Evolutionary conservation across 2,888 invertebrate species (phyloP), one percentile per base, ranked within the genome.

Genomic region (Sphaeridia pumilis): DNA sequence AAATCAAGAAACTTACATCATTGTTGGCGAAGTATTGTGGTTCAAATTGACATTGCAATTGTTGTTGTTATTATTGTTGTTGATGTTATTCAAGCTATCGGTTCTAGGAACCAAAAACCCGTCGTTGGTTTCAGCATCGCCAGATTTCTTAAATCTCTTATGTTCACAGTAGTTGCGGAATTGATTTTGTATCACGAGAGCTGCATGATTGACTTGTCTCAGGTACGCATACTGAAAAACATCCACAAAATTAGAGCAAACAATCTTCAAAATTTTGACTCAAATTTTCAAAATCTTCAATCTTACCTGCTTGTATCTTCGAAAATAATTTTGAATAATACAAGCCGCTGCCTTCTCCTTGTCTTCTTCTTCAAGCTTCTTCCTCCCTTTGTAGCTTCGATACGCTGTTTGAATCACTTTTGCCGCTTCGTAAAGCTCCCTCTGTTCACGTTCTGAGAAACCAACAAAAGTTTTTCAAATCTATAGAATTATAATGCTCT

Each of bases 331-430:
- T 73, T 97, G 97, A 68, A 97, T 97, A 36, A 94, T 84, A 63
- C 93, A 83, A 21, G 95, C 97, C 2, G 97, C 97, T 45, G 83
- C 82, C 25, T 86, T 78, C 61, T 92, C 90, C 65, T 88, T 83
- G 58, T 93, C 84, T 66, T 88, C 87, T 66, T 84, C 84, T 68
- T 86, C 84, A 65, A 84, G 72, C 69, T 82, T 81, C 64, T 69
- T 70, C 1, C 92, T 78, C 1, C 92, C 94, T 69, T 93, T 87
- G 74, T 95, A 97, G 59, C 87, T 89, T 21, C 95, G 79, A 73
- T 94, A 97, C 20, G 94, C 95, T 70, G 93, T 93, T 73, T 97
- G 95, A 65, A 97, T 97, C 63, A 93, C 90, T 70, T 92, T 89
- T 2, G 95, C 97, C 20, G 97, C 95, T 68, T 94, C 94, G 70